Base-by-base conservation (phyloP, 2,888 invertebrate genomes). In the Lottia gigantea region DNA sequence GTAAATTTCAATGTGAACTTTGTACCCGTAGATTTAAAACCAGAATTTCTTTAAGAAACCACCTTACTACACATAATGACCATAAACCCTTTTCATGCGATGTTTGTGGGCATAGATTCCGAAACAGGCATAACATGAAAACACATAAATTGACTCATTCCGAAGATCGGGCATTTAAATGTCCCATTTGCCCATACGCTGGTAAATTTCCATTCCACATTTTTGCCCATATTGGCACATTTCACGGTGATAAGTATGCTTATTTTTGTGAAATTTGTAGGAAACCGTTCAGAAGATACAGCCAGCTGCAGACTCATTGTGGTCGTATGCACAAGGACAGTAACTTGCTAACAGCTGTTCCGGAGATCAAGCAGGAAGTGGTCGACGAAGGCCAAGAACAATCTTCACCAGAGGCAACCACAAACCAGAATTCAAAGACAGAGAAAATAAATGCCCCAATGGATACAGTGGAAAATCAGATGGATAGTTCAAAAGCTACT, bases 111-210 rank as follows among this genome's bases (percentile, higher is more conserved):
- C 74, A 73, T 64, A 68, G 62, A 11, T 81, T 78, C 68, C 31
- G 70, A 3, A 75, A 66, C 23, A 76, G 75, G 62, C 71, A 67
- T 61, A 81, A 82, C 64, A 72, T 79, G 71, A 63, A 67, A 23
- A 74, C 65, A 25, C 83, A 83, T 68, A 79, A 76, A 70, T 73
- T 71, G 45, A 81, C 81, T 8, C 83, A 83, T 46, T 67, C 71
- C 6, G 72, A 70, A 55, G 71, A 78, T 31, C 71, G 81, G 25
- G 80, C 81, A 23, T 81, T 66, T 63, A 71, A 71, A 31, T 83
- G 83, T 70, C 82, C 83, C 15, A 72, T 83, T 12, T 83, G 83
- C 71, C 79, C 82, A 63, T 77, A 82, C 76, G 78, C 76, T 23
- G 78, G 79, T 2, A 75, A 74, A 74, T 66, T 75, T 45, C 72